Conservation (phyloP, 92 coral and sea anemone genomes). For the Phenganax stokvisi region DNA sequence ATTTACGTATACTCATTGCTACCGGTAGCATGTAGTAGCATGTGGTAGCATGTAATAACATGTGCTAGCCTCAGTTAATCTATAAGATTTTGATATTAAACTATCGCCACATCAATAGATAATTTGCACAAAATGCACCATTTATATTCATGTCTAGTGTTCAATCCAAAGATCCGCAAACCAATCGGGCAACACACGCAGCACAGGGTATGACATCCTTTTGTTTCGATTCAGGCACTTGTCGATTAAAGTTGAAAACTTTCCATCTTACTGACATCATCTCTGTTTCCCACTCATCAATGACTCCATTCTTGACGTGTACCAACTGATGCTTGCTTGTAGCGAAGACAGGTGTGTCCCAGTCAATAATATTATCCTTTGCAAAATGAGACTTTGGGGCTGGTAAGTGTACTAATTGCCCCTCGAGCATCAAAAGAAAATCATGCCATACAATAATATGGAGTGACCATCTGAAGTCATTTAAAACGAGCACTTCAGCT, state of each 20-base stretch:
- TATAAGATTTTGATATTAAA: no score
- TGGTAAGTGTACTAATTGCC: constrained; percentile 25
- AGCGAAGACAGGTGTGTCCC: constrained; percentile 31
- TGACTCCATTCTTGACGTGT: constrained; percentile 1
- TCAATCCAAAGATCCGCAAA: constrained; percentile 4
- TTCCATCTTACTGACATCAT: constrained; percentile 44
- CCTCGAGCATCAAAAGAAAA: constrained; percentile 22
- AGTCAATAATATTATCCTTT: constrained; percentile 5
- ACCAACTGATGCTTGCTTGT: constrained; percentile 15
- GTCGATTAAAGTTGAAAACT: constrained; percentile 27
- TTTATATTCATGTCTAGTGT: not conserved
- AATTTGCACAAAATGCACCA: not conserved
- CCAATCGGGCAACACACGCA: not conserved
- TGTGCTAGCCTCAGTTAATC: no score
- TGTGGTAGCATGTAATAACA: no score
- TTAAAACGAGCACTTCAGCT: constrained; percentile 17
- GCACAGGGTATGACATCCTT: not conserved
- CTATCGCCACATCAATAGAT: not conserved
- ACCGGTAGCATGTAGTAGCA: no score
- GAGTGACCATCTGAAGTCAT: constrained; percentile 14
- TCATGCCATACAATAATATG: constrained; percentile 31
- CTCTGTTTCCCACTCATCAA: constrained; percentile 29
- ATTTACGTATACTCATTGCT: no score
- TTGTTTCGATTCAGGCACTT: not conserved
- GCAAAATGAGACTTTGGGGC: constrained; percentile 16